Base-by-base conservation (phyloP, 2,888 invertebrate genomes). In the Dryadula phaetusa region DNA sequence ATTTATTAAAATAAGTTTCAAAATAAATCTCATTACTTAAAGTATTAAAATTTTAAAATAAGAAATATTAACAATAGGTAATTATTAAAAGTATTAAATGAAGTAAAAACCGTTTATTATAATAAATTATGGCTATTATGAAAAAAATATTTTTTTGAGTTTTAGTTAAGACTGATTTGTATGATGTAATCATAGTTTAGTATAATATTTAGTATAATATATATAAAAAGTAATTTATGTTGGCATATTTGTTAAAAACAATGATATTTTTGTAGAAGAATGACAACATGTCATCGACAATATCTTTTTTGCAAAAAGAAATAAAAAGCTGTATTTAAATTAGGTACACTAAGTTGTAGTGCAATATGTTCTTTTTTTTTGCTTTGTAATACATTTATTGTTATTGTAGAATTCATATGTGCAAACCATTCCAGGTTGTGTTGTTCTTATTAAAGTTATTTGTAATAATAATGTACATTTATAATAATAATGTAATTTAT, bases 321-420 rank as follows among this genome's bases (percentile, higher is more conserved):
- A n/a, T n/a, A 4, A 28, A 28, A 4, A 28, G 28, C 28, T 7
- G 28, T 28, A 32, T 32, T 28, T 18, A 28, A 12, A 28, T 14
- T 44, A 16, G 18, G 20, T 14, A 10, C n/a, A 56, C 10, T 58
- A 34, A 37, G 14, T 49, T 28, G 22, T 64, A 63, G 71, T 69
- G 73, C 73, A 74, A 72, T 74, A 68, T 22, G n/a, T n/a, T n/a
- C 66, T 69, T 62, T 70, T 53, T 54, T 22, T 67, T 56, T 47
- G 66, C 47, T 58, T 77, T 87, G 87, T 87, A 86, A 88, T 88
- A 87, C 74, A 76, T 79, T 74, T 22, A 37, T 56, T 56, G 20
- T 62, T 16, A 54, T 62, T 64, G 10, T 44, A 47, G 42, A 61
- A 62, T 56, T 0, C 16, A 42, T 14, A 40, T 42, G 46, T 56